Evolutionary conservation across 2,113 vertebrate species (phyloP), one percentile per base, ranked within the genome.

Genomic region (Lepidothrix coronata): DNA sequence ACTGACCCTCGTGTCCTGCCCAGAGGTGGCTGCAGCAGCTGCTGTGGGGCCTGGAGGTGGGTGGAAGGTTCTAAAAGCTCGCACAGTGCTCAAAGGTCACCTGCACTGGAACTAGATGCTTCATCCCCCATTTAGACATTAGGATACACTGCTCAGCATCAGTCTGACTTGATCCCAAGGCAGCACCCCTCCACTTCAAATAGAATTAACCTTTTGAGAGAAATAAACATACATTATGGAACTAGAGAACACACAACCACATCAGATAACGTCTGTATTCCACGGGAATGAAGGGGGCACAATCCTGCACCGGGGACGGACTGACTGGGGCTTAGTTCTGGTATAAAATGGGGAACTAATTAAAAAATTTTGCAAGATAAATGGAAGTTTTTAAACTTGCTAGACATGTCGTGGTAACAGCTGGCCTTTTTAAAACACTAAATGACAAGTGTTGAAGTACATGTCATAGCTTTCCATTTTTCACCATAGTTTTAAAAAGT

Each of bases 91-190:
- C 83, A 85, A 15, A 83, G 90, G 95, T 93, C 39, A 76, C 85
- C 89, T 76, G 91, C 55, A 77, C 67, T 86, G 75, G 66, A 95
- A 93, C 87, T 85, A 96, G 97, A 70, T 74, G 82, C 94, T 93
- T 96, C 89, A 79, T 84, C 88, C 92, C 93, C 96, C 95, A 33
- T 72, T 92, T 89, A 96, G 96, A 92, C 92, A 92, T 95, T 96
- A 92, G 96, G 96, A 96, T 89, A 93, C 95, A 93, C 96, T 95
- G 92, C 95, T 97, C 92, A 93, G 93, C 91, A 93, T 95, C 95
- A 91, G 93, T 90, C 93, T 96, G 97, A 95, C 95, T 87, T 87
- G 95, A 96, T 96, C 93, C 96, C 97, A 95, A 95, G 92, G 87
- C 78, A 97, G 97, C 73, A 94, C 83, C 94, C 95, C 85, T 97